These are phyloP conservation scores for Xanthia icteritia DNA, from an alignment of 2,888 invertebrate species.

Conservation along the genomic window DNA sequence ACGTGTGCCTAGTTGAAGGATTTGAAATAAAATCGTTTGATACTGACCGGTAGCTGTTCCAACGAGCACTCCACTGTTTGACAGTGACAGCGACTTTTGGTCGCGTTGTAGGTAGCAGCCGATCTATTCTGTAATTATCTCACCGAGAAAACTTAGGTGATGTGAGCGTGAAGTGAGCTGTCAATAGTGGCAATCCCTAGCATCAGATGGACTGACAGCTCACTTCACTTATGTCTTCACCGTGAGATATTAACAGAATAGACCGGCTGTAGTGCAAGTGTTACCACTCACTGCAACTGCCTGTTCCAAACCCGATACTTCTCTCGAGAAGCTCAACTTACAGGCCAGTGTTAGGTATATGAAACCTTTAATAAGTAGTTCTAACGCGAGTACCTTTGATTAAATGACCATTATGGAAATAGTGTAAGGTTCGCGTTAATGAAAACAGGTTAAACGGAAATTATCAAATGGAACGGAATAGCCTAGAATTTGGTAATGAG, in stretches of 20 bases:
- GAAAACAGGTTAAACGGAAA: slow-evolving; percentile 67
- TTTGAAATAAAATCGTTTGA: slow-evolving; percentile 64
- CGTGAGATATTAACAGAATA: no score
- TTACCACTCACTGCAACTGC: no score
- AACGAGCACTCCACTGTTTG: neutral
- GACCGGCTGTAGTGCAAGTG: no score
- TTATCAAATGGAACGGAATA: slow-evolving; percentile 61
- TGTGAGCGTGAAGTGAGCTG: no score
- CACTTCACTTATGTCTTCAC: no score
- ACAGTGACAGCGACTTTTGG: no score
- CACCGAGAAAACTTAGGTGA: no score
- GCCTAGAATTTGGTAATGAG: slow-evolving; percentile 60
- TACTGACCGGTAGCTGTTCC: neutral
- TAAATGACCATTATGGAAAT: slow-evolving; percentile 49
- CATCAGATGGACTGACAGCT: no score
- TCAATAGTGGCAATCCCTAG: no score
- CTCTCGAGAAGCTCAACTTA: neutral
- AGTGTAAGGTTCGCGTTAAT: slow-evolving; percentile 66
- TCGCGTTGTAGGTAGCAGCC: no score
- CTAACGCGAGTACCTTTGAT: slow-evolving; percentile 22
- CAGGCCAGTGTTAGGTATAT: slow-evolving; percentile 20
- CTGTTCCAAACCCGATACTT: neutral
- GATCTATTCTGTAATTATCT: no score
- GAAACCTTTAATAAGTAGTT: slow-evolving; percentile 45
- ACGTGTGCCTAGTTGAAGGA: slow-evolving; percentile 67